Conservation (phyloP, 2,888 invertebrate genomes). For the Microplitis deprimator region DNA sequence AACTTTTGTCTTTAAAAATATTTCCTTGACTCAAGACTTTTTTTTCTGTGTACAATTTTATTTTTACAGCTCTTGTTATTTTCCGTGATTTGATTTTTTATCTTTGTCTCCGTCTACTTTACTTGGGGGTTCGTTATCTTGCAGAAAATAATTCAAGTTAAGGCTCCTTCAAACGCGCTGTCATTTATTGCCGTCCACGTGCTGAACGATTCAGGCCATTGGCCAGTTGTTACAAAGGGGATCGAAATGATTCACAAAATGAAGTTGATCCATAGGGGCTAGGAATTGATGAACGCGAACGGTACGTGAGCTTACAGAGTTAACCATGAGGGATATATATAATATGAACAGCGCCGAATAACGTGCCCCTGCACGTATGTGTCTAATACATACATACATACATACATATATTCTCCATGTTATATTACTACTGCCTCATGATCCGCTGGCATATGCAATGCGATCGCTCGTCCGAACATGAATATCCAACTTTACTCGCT, state of each 20-base stretch:
- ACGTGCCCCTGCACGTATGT: neutral
- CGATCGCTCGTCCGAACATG: constrained; percentile 24
- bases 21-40: no score
- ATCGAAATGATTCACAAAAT: constrained; percentile 50
- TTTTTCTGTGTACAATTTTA: no score
- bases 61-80: no score
- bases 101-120: no score
- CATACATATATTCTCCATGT: neutral
- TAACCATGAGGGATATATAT: constrained; percentile 4
- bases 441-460: neutral
- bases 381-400: no score
- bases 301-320: constrained; percentile 16
- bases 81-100: no score
- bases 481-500: constrained; percentile 27
- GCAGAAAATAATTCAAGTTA: constrained; percentile 4
- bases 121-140: no score
- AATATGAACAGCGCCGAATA: neutral
- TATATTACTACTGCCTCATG: neutral
- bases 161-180: neutral
- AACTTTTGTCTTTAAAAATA: no score
- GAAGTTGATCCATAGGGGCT: constrained; percentile 42
- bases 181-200: constrained; percentile 13
- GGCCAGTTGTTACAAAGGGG: constrained; percentile 40
- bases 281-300: constrained; percentile 4
- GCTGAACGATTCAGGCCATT: constrained; percentile 50